phyloP scores from a whole-genome alignment of 2,888 invertebrate species.

The Agriopis leucophaearia region DNA sequence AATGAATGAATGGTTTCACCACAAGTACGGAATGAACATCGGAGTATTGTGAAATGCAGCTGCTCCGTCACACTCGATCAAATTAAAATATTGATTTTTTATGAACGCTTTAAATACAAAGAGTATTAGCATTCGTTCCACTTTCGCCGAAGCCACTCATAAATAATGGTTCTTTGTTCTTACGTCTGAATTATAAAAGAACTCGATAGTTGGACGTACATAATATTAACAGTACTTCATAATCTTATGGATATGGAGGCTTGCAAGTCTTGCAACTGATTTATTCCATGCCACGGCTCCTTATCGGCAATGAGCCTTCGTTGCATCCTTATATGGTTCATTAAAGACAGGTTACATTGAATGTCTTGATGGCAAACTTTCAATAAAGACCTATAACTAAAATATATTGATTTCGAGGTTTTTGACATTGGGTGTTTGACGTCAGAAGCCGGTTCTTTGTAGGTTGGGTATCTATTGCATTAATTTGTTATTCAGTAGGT shows the following conservation, averaged over 20 bases:
- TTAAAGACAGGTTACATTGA: conserved; percentile 38
- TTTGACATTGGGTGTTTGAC: conserved; percentile 32
- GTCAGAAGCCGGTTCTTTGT: conserved; percentile 19
- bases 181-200: conserved; percentile 39
- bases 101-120: conserved; percentile 61
- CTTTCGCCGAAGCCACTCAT: conserved; percentile 65
- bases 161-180: conserved; percentile 66
- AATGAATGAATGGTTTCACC: conserved; percentile 20
- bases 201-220: conserved; percentile 16
- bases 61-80: conserved; percentile 35
- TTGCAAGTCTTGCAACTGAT: conserved; percentile 15
- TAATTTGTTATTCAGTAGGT: background rate
- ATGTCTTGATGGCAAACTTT: conserved; percentile 16
- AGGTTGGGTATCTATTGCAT: conserved; percentile 16
- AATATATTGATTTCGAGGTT: conserved; percentile 22
- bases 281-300: conserved; percentile 29
- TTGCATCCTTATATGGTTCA: conserved; percentile 30
- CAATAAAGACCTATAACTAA: conserved; percentile 22
- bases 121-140: conserved; percentile 70
- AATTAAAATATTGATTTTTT: conserved; percentile 52
- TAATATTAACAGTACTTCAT: conserved; percentile 9
- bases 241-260: conserved; percentile 16
- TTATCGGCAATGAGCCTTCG: conserved; percentile 36
- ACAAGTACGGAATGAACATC: conserved; percentile 1
- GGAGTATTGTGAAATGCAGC: conserved; percentile 32